Conservation (phyloP, 2,888 invertebrate genomes). For the Amiota communis region DNA sequence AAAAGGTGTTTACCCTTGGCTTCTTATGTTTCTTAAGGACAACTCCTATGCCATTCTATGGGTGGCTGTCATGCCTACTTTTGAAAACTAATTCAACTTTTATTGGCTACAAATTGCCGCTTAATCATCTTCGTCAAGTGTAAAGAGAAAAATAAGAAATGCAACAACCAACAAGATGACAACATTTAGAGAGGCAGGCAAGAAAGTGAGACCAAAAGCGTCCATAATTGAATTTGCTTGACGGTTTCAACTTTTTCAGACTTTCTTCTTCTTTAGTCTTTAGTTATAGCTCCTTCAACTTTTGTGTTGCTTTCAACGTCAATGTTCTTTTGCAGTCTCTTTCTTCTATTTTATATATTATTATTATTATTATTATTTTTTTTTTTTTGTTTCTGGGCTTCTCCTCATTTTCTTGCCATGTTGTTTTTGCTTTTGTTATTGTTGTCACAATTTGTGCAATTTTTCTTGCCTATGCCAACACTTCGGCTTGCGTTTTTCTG, state of each 20-base stretch:
- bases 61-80: no score
- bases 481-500: not conserved
- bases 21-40: no score
- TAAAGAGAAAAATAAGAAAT: no score
- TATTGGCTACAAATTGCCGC: constrained; percentile 30
- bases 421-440: constrained; percentile 18
- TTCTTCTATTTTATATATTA: no score
- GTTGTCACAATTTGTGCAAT: not conserved
- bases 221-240: constrained; percentile 30
- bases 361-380: no score
- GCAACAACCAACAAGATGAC: not conserved
- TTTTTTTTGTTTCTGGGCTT: not conserved
- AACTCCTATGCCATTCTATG: no score
- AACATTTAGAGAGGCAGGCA: not conserved
- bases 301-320: no score
- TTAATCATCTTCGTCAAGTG: constrained; percentile 18
- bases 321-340: no score
- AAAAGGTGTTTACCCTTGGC: no score
- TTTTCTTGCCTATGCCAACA: not conserved
- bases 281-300: no score
- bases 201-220: constrained; percentile 1
- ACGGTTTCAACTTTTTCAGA: constrained; percentile 22
- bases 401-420: not conserved
- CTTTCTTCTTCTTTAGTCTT: not conserved
- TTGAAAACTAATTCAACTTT: constrained; percentile 1